Base-by-base conservation (phyloP, 2,113 vertebrate genomes). In the Tachysurus vachellii region DNA sequence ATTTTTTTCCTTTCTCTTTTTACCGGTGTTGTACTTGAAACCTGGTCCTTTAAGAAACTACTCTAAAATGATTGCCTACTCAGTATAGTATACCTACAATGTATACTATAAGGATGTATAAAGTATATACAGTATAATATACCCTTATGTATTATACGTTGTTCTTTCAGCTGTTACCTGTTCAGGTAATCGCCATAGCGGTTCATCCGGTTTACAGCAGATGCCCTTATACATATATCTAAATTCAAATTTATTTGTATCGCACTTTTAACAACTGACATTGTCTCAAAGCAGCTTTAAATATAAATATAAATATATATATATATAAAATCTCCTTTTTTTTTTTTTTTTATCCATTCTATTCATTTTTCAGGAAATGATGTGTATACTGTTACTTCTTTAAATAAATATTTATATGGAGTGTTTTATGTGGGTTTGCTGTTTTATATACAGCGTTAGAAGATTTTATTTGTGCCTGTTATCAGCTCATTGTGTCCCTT, bases 401-500 rank as follows among this genome's bases (percentile, higher is more conserved):
- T 75, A 66, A 36, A 70, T 2, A 9, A 64, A n/a, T 21, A 47
- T 50, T 47, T 75, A 71, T 73, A 44, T 31, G 50, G 50, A 56
- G 6, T 79, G 50, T 77, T 26, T 26, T 54, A 28, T 17, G 5
- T 28, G 12, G 75, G 12, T 54, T 54, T 70, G 12, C 44, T 54
- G 64, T 70, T 54, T 64, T 80, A 64, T 44, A 73, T 11, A 44
- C 42, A 47, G 36, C 21, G 8, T 44, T 73, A 11, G 3, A 71
- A 19, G 10, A 10, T 73, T 44, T 44, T 12, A 44, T 23, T 17
- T 17, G 11, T 9, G 28, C 26, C n/a, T 68, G 54, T 23, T 17
- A 88, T 90, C 16, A 54, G 75, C 54, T 28, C 12, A 31, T 17
- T 19, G 12, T 88, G 91, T 88, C 91, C 92, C 93, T 91, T 96